Evolutionary conservation across 2,797 vertebrate genomes (phyloP).

Genomic region (Arrhamphus sclerolepis): DNA sequence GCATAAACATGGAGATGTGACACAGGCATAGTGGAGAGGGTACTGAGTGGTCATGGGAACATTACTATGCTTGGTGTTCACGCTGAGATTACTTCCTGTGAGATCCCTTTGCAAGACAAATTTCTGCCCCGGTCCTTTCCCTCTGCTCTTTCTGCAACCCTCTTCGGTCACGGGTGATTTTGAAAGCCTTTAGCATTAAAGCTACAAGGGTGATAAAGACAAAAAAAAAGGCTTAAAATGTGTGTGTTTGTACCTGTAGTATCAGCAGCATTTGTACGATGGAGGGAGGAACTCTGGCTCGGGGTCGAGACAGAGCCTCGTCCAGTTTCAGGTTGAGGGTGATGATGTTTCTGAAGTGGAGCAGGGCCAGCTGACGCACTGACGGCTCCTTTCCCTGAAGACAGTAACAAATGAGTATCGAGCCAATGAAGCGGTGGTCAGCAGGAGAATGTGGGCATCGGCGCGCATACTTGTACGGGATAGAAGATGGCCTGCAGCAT

Average conservation of each 20-base stretch:
- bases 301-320: constrained; percentile 90
- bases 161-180: neutral
- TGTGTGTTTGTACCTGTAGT: constrained; percentile 84
- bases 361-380: constrained; percentile 91
- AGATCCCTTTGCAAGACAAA: constrained; percentile 38
- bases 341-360: constrained; percentile 96
- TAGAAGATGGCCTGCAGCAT: constrained; percentile 98
- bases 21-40: constrained; percentile 33
- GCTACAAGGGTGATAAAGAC: neutral
- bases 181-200: neutral
- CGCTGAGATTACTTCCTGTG: constrained; percentile 66
- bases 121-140: constrained; percentile 13
- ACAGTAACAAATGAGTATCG: constrained; percentile 20
- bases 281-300: constrained; percentile 91
- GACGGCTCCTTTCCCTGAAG: constrained; percentile 94
- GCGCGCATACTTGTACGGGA: constrained; percentile 92
- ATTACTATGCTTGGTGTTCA: constrained; percentile 37
- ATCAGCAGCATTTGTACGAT: constrained; percentile 97
- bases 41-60: constrained; percentile 67
- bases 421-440: neutral
- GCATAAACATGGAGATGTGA: constrained; percentile 24
- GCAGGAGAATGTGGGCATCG: neutral
- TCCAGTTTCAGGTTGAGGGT: constrained; percentile 94
- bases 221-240: neutral
- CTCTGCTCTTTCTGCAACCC: constrained; percentile 5